Evolutionary conservation across 2,888 invertebrate genomes (phyloP).

Genomic region (Apamea sordens): DNA sequence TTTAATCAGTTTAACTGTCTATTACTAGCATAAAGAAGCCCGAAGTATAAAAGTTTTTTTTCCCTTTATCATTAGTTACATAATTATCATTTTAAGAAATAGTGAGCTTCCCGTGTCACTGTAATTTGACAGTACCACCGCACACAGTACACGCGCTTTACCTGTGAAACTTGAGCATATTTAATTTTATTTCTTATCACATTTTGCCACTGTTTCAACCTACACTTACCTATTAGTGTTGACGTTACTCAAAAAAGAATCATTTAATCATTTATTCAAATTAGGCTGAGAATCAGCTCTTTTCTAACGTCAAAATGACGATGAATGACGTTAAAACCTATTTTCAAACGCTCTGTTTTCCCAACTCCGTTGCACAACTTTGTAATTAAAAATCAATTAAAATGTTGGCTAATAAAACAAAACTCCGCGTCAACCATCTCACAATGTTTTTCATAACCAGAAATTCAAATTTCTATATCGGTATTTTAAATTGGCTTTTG

Average conservation of each 20-base stretch:
- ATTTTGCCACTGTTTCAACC: background rate
- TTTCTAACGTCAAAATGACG: too few species aligned
- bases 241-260: background rate
- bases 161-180: background rate
- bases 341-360: background rate
- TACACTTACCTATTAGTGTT: background rate
- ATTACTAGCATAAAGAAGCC: too few species aligned
- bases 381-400: constrained; percentile 22
- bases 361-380: background rate
- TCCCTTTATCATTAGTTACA: too few species aligned
- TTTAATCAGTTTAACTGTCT: too few species aligned
- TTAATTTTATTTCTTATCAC: background rate
- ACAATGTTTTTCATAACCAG: constrained; percentile 20
- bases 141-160: too few species aligned
- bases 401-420: constrained; percentile 4
- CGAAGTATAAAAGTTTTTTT: too few species aligned
- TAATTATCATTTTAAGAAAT: too few species aligned
- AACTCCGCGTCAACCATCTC: background rate
- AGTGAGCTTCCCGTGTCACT: too few species aligned
- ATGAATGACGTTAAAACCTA: background rate
- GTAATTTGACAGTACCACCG: too few species aligned
- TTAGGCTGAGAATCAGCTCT: too few species aligned
- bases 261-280: too few species aligned
- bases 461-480: constrained; percentile 48
- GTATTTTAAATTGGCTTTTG: constrained; percentile 60